Percentiles rank a stretch among this genome's conserved stretches.
Conservation (phyloP, 2,888 invertebrate genomes). For the Patella ulyssiponensis region DNA sequence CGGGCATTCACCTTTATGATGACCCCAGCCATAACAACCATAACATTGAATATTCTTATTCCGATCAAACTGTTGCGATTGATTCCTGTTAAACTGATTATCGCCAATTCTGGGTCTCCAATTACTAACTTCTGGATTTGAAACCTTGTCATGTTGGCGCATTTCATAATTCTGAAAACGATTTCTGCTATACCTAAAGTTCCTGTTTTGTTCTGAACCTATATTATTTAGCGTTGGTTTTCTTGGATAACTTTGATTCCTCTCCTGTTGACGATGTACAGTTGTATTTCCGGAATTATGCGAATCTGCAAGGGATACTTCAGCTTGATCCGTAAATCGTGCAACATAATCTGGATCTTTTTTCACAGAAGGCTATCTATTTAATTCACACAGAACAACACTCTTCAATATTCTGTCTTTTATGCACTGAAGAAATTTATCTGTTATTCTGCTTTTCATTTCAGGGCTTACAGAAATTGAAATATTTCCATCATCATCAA, state of each 20-base stretch:
- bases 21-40: neutral
- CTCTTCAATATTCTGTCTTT: neutral
- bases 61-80: too few species aligned
- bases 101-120: too few species aligned
- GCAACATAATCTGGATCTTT: neutral
- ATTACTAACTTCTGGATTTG: neutral
- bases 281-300: too few species aligned
- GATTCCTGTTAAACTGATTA: too few species aligned
- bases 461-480: neutral
- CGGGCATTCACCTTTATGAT: neutral
- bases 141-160: neutral
- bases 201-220: too few species aligned
- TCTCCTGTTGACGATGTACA: neutral
- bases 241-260: neutral
- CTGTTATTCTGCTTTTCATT: slow-evolving; percentile 1
- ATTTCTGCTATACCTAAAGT: too few species aligned
- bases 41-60: neutral
- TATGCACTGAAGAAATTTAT: neutral
- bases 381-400: neutral
- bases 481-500: neutral
- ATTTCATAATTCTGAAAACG: neutral
- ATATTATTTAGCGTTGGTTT: too few species aligned
- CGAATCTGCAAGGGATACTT: neutral
- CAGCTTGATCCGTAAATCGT: neutral
- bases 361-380: neutral